Base-by-base conservation (phyloP, 2,888 invertebrate species). In the Pterobdella sp. region DNA sequence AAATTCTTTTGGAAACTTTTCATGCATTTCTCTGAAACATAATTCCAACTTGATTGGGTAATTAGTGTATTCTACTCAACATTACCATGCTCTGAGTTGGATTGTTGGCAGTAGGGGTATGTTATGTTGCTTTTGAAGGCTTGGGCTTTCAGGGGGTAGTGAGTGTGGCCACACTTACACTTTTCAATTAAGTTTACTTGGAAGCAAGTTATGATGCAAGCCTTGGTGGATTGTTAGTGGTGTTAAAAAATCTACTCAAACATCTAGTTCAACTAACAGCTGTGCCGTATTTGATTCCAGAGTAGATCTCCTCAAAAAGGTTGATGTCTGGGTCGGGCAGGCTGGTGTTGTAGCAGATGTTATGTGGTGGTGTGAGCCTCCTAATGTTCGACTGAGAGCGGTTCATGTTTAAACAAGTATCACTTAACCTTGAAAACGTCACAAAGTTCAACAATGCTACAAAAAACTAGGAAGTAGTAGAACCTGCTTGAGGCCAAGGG, bases 401-500 rank as follows among this genome's bases (percentile, higher is more conserved):
- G 32, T 4, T 14, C 10, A 32, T n/a, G n/a, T n/a, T n/a, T n/a
- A n/a, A n/a, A n/a, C n/a, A n/a, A n/a, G n/a, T n/a, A n/a, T n/a
- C n/a, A n/a, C n/a, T n/a, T n/a, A n/a, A n/a, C n/a, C n/a, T n/a
- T n/a, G n/a, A n/a, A n/a, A n/a, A n/a, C n/a, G n/a, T n/a, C n/a
- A n/a, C n/a, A n/a, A n/a, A n/a, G n/a, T n/a, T n/a, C n/a, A n/a
- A n/a, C n/a, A n/a, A n/a, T n/a, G n/a, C n/a, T n/a, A 68, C n/a
- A 49, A 56, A 56, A 18, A 22, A 56, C 26, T 4, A 56, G 26
- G 26, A 56, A 14, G 42, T 7, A 42, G 42, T 14, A 18, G 18
- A 42, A 42, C 73, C 73, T 73, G 73, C 10, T 49, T 37, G 31
- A 73, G 68, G 22, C 73, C 73, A 32, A 73, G 52, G 1, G 73